Evolutionary conservation across 2,888 invertebrate species (phyloP), one percentile per base, ranked within the genome.

Genomic region (Scaptomyza parva): DNA sequence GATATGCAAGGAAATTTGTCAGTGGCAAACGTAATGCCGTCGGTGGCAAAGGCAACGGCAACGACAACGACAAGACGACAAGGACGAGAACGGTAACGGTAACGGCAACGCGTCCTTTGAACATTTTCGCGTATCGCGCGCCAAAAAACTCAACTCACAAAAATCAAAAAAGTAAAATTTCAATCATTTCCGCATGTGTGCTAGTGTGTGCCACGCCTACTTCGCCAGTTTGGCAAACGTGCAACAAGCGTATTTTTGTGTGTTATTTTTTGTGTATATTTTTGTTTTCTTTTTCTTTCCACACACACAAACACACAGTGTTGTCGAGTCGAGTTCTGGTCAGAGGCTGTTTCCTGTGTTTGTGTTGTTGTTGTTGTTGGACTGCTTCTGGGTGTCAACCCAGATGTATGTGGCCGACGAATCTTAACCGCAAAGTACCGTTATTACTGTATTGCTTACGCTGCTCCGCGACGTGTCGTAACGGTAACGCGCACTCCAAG

Each of bases 401-500:
- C n/a, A n/a, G n/a, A 9, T 28, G 76, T 83, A 76, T 83, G 83
- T 76, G 72, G 72, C 84, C 86, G 86, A 79, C 86, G 84, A 79
- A 73, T 79, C 68, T 79, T 72, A 70, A 86, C 82, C 82, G 78
- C 82, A 82, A 82, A 84, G 74, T 71, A 54, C 81, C 81, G 84
- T 60, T 82, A 84, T 81, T 82, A 82, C 47, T 47, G 30, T n/a
- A n/a, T 30, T 47, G 41, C 41, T 82, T n/a, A n/a, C 8, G 70
- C 54, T 72, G 78, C 54, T 82, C 82, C 82, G 82, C 87, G 82
- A 82, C 85, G 87, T 86, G 87, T 82, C 86, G 85, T 77, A 76
- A 82, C 82, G 87, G 82, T 86, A 82, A 75, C 85, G 82, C 87
- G 85, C 85, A 80, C 82, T 82, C 85, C 62, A 82, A 82, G 85